Base-by-base conservation (phyloP, 2,888 invertebrate species). In the Epinotia demarniana region DNA sequence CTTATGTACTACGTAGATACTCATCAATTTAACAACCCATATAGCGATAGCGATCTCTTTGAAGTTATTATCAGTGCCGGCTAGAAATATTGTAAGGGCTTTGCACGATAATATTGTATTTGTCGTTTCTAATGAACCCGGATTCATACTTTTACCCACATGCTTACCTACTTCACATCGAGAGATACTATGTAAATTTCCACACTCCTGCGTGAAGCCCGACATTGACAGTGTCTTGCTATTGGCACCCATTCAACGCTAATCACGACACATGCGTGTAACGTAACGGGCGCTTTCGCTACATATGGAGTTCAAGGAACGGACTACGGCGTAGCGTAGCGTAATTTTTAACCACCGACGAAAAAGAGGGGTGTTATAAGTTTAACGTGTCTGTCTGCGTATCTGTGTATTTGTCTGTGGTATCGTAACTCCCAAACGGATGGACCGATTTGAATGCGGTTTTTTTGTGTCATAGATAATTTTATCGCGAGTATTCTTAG, bases 71-170 rank as follows among this genome's bases (percentile, higher is more conserved):
- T 74, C 69, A 55, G 19, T n/a, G 69, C 69, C 74, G 74, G 64
- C 74, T 64, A 64, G 49, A 70, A 57, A 49, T 58, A 74, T 39
- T 16, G 69, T n/a, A 19, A 74, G 74, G 69, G 63, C 39, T 64
- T 74, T 33, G 58, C 13, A 74, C 58, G 63, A 64, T 69, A 66
- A 55, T 33, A 18, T 33, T 33, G 18, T 18, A 33, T 55, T 18
- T 27, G 13, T 58, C 16, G 23, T 19, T 57, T 58, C 43, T 6
- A 53, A 58, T 46, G 43, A 60, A 46, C n/a, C 58, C 16, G 23
- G 6, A 53, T 53, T 6, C 27, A n/a, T 49, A 5, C 18, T 11
- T 33, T 9, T 43, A 63, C 8, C 3, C 19, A 63, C 16, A 49
- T 16, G 49, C 49, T 49, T 49, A 49, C 33, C 33, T 39, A 39